Evolutionary conservation across 2,888 invertebrate genomes (phyloP), one percentile per base, ranked within the genome.

Genomic region (Eupithecia exiguata): DNA sequence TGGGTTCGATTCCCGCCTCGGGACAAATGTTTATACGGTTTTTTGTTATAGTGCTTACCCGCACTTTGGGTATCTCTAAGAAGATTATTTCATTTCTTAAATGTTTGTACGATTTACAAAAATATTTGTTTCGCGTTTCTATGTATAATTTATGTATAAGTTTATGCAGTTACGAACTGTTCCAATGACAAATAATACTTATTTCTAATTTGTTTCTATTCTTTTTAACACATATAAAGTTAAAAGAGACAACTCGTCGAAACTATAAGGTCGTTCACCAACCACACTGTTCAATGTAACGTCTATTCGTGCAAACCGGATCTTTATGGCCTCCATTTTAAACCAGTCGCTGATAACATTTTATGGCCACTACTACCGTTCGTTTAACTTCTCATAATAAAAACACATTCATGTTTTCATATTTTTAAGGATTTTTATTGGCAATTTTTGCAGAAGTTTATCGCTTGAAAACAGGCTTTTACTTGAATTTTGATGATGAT

Each of bases 321-420:
- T 77, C 76, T 74, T 76, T 76, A 77, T 71, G 25, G 69, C 72
- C 30, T 40, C 65, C 38, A 30, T 70, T 69, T 72, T 70, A 77
- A 76, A 72, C 69, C 70, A 68, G 70, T 53, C 62, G 38, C 58
- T 70, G 76, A 78, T 76, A 78, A 72, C 72, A 75, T 68, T 76
- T 74, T 76, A 74, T 71, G 66, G 74, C 70, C 76, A 69, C 65
- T 70, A 71, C 65, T 68, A 35, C 58, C 58, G 70, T 63, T 58
- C 58, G 43, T 43, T 72, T 69, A 71, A 76, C 71, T 72, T 72
- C 69, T 62, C 67, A 68, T 68, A 53, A 65, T 74, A 69, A 71
- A 74, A 68, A 40, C 38, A 62, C 12, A 65, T 65, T 21, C 16
- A 68, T 35, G 49, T 68, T 68, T 49, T 66, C 66, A 40, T 66